phyloP scores from a whole-genome alignment of 1,140 invertebrate genomes.

The Augochlora pura region DNA sequence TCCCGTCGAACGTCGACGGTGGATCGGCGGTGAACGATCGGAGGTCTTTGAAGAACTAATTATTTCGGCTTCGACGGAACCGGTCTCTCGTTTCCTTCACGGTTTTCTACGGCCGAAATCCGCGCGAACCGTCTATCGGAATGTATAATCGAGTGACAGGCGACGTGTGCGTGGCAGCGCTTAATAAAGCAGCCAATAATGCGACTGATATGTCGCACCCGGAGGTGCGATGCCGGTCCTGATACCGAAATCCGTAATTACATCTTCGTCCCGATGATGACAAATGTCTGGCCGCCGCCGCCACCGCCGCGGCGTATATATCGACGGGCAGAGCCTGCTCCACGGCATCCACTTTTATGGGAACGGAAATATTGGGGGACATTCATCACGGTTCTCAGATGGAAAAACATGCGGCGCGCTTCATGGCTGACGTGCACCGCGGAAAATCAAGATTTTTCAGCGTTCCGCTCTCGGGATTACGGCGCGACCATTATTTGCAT shows the following conservation, averaged over 20 bases:
- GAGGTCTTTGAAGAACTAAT: neutral
- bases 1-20: neutral
- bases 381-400: conserved; percentile 33
- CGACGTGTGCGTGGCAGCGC: conserved; percentile 41
- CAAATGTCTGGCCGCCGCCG: no score
- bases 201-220: conserved; percentile 47
- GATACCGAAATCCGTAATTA: conserved; percentile 51
- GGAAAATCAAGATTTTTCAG: no score
- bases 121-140: conserved; percentile 15
- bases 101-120: conserved; percentile 6
- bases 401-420: neutral
- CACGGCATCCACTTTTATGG: conserved; percentile 15
- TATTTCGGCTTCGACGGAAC: conserved; percentile 14
- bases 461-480: no score
- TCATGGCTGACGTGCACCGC: neutral
- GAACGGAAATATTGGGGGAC: conserved; percentile 11
- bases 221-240: conserved; percentile 26
- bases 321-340: no score
- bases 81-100: conserved; percentile 4
- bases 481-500: no score
- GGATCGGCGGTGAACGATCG: neutral
- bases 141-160: conserved; percentile 42
- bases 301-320: conserved; percentile 1
- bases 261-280: conserved; percentile 49
- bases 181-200: conserved; percentile 53